Conservation (phyloP, 92 coral and sea anemone species). For the Zoanthus solanderi region DNA sequence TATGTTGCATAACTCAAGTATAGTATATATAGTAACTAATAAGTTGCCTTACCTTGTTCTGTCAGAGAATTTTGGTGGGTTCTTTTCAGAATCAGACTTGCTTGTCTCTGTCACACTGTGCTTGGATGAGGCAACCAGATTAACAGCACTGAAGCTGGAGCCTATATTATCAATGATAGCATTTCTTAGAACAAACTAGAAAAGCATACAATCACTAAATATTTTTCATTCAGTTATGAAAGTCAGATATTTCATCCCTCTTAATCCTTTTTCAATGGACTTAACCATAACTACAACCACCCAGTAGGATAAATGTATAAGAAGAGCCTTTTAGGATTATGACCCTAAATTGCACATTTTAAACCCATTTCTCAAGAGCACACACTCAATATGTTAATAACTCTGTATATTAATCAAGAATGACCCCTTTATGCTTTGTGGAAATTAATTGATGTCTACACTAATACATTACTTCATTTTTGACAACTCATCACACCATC, state of each 20-base stretch:
- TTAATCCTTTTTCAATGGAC: neutral
- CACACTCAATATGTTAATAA: neutral
- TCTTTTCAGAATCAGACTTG: conserved; percentile 40
- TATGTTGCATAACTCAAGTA: too few relatives aligned
- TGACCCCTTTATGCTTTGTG: neutral
- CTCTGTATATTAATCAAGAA: neutral
- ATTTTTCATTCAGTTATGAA: neutral
- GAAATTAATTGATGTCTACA: neutral
- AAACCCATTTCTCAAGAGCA: neutral
- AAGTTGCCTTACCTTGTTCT: neutral
- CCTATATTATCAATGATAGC: conserved; percentile 24
- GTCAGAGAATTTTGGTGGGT: conserved; percentile 22
- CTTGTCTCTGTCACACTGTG: conserved; percentile 43
- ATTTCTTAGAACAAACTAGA: neutral
- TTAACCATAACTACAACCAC: neutral
- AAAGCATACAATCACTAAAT: neutral
- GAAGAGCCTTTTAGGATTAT: neutral
- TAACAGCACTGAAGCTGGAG: conserved; percentile 42
- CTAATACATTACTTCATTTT: neutral
- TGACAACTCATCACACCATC: neutral
- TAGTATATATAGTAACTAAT: neutral
- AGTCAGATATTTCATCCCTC: neutral
- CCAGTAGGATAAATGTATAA: neutral
- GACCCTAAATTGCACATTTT: neutral
- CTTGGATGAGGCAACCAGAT: conserved; percentile 44